phyloP scores from a whole-genome alignment of 2,113 vertebrate genomes.

The Forbesichthys papilliferus region DNA sequence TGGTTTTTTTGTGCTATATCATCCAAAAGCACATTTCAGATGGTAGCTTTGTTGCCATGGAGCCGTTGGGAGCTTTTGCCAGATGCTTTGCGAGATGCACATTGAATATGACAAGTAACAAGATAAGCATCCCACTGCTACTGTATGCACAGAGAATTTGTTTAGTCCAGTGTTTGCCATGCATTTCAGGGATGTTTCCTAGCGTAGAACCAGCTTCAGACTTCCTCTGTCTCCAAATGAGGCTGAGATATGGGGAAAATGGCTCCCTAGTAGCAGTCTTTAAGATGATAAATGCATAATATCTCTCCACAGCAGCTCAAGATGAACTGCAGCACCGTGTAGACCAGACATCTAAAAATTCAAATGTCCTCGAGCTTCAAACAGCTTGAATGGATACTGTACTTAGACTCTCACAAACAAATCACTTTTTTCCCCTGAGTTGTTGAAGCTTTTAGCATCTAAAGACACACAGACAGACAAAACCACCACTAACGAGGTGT shows the following conservation, averaged over 20 bases:
- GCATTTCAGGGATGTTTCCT: slow-evolving; percentile 1
- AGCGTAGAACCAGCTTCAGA: neutral
- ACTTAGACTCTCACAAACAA: no score
- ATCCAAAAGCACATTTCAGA: neutral
- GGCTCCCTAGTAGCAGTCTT: neutral
- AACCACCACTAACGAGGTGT: neutral
- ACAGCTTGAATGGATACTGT: neutral
- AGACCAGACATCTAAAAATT: neutral
- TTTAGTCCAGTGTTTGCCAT: neutral
- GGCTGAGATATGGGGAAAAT: slow-evolving; percentile 1
- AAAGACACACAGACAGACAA: neutral
- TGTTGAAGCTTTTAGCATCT: no score
- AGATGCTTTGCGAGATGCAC: neutral
- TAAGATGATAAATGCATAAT: slow-evolving; percentile 8
- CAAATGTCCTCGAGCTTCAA: slow-evolving; percentile 19
- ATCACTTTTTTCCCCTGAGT: no score
- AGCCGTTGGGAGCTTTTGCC: slow-evolving; percentile 2
- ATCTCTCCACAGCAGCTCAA: neutral
- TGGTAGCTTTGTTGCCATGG: slow-evolving; percentile 28
- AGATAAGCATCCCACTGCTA: neutral
- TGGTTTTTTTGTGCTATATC: slow-evolving; percentile 4
- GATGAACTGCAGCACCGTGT: neutral
- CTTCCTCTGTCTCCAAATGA: slow-evolving; percentile 6
- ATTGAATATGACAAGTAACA: slow-evolving; percentile 19
- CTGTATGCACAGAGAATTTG: neutral